phyloP scores from a whole-genome alignment of 2,888 invertebrate species.

The Erebia palarica region DNA sequence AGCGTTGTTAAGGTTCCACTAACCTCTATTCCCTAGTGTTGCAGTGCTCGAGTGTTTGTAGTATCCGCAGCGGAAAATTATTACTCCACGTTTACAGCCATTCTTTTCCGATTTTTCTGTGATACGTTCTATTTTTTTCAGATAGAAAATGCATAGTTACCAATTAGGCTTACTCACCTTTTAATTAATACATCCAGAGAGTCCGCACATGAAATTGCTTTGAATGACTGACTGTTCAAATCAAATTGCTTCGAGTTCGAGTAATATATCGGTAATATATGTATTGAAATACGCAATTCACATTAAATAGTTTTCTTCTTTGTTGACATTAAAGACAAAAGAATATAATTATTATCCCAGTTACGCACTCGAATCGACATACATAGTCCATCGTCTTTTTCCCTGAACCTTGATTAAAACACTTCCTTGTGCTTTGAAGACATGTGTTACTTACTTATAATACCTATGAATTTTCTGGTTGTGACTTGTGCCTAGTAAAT shows the following conservation, averaged over 20 bases:
- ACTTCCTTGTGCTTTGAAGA: neutral
- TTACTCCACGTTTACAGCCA: neutral
- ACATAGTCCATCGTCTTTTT: neutral
- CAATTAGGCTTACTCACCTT: too few species aligned
- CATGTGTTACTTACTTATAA: neutral
- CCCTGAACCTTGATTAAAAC: constrained; percentile 1
- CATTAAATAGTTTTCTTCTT: too few species aligned
- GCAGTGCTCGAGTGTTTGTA: neutral
- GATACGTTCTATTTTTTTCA: neutral
- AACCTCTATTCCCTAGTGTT: constrained; percentile 6
- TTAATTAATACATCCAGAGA: neutral
- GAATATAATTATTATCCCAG: neutral
- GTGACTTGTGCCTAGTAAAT: too few species aligned
- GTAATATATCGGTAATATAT: too few species aligned
- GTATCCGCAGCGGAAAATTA: constrained; percentile 11
- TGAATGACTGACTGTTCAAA: neutral
- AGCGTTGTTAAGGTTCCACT: constrained; percentile 11
- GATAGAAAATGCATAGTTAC: neutral
- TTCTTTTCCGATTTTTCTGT: neutral
- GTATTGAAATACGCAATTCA: too few species aligned
- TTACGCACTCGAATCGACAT: neutral
- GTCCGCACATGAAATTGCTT: neutral
- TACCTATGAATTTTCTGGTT: neutral
- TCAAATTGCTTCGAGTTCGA: neutral
- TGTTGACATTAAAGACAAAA: neutral